Conservation (phyloP, 2,888 invertebrate genomes). For the Drosophila buzzatii region DNA sequence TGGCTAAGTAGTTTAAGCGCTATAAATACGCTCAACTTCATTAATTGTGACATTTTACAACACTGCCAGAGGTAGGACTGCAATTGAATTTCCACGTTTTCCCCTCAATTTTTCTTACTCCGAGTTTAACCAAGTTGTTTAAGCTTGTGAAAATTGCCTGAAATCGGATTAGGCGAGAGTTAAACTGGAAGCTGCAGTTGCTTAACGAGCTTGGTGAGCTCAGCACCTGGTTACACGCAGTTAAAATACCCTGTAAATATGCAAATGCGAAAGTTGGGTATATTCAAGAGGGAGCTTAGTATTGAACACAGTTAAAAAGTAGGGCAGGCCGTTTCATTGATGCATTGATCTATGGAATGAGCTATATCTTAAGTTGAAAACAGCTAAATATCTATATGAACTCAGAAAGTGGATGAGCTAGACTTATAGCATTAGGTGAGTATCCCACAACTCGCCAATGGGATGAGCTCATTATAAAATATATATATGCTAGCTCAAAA, state of each 20-base stretch:
- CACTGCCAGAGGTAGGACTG: not conserved
- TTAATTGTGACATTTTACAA: not conserved
- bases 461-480: no score
- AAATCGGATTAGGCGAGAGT: slow-evolving; percentile 43
- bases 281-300: not conserved
- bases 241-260: slow-evolving; percentile 18
- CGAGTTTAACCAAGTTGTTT: slow-evolving; percentile 27
- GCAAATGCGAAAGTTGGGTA: not conserved
- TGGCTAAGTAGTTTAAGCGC: not conserved
- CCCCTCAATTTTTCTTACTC: slow-evolving; percentile 4
- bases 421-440: no score
- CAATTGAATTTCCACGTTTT: not conserved
- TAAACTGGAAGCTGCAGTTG: slow-evolving; percentile 37
- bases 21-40: not conserved
- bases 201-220: slow-evolving; percentile 24
- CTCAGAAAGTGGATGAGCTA: not conserved
- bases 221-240: slow-evolving; percentile 11
- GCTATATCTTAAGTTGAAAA: not conserved
- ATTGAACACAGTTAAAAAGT: no score
- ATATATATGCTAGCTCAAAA: not conserved
- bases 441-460: no score
- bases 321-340: no score
- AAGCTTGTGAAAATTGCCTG: slow-evolving; percentile 35
- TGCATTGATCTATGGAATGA: no score
- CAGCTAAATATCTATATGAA: not conserved